Percentiles rank a stretch among this genome's conserved stretches.
Evolutionary conservation across 2,113 vertebrate genomes (phyloP).

Genomic region (Acanthochromis polyacanthus): DNA sequence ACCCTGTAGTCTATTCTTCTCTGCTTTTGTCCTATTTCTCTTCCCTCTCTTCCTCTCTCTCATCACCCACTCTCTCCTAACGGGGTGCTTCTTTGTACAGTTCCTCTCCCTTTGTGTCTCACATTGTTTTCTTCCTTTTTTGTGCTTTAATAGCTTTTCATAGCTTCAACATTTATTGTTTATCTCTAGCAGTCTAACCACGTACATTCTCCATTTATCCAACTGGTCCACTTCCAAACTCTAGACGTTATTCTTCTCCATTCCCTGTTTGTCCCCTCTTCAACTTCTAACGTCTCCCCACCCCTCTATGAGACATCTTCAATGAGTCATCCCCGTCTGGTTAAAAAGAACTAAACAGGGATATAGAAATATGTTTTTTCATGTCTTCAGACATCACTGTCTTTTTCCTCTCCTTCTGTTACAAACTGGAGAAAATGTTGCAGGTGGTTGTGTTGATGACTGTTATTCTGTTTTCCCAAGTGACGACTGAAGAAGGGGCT

Average conservation of each 20-base stretch:
- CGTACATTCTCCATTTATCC: constrained; percentile 4
- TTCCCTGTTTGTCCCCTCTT: constrained; percentile 31
- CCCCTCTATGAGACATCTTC: constrained; percentile 40
- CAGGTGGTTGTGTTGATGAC: constrained; percentile 56
- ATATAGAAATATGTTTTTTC: constrained; percentile 47
- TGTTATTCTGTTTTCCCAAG: constrained; percentile 48
- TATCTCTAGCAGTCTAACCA: constrained; percentile 6
- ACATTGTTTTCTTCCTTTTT: neutral
- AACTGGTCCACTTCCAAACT: constrained; percentile 9
- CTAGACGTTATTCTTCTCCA: neutral
- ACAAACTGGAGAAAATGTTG: constrained; percentile 56
- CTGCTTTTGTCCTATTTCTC: too few relatives aligned
- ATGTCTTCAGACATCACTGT: constrained; percentile 39
- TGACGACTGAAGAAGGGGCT: constrained; percentile 46
- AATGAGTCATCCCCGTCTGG: constrained; percentile 65
- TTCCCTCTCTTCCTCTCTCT: neutral
- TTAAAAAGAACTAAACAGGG: neutral
- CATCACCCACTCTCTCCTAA: neutral
- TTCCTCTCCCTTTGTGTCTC: neutral
- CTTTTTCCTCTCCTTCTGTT: constrained; percentile 57
- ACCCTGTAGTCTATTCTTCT: too few relatives aligned
- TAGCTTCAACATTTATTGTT: constrained; percentile 1
- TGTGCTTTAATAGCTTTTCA: neutral
- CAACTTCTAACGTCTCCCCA: constrained; percentile 27
- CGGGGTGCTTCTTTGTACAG: neutral